These are phyloP conservation scores for Cyaniris semiargus DNA, from an alignment of 2,888 invertebrate genomes.

Conservation along the genomic window DNA sequence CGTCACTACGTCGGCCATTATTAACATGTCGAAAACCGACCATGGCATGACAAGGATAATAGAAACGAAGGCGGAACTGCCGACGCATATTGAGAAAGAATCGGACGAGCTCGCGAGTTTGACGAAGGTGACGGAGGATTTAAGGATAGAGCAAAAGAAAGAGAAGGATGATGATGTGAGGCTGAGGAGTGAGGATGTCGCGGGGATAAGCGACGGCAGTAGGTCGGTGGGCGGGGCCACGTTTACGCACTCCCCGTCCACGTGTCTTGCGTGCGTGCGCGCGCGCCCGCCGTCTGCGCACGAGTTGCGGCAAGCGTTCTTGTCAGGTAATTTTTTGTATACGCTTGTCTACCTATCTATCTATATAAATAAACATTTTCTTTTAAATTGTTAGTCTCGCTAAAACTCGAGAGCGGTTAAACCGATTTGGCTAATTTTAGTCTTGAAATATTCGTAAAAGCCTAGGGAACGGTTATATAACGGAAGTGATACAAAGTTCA, in stretches of 20 bases:
- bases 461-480: no score
- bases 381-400: no score
- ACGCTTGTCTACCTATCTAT: no score
- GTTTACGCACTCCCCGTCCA: slow-evolving; percentile 52
- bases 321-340: slow-evolving; percentile 62
- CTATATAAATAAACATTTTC: no score
- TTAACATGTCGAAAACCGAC: slow-evolving; percentile 20
- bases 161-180: slow-evolving; percentile 36
- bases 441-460: no score
- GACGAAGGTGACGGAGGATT: slow-evolving; percentile 10
- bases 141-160: slow-evolving; percentile 25
- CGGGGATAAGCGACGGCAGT: not conserved
- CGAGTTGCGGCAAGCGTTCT: slow-evolving; percentile 73
- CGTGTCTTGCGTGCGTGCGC: slow-evolving; percentile 68
- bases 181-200: not conserved
- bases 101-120: slow-evolving; percentile 21
- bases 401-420: no score
- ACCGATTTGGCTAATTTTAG: no score
- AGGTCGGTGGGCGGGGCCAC: slow-evolving; percentile 50
- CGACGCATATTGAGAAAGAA: slow-evolving; percentile 23
- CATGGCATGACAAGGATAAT: slow-evolving; percentile 27
- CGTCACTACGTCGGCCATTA: not conserved
- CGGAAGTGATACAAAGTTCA: no score
- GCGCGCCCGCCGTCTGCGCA: slow-evolving; percentile 68
- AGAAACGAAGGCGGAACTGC: slow-evolving; percentile 11